Percentiles rank a stretch among this genome's conserved stretches.
These are phyloP conservation scores for Tricholauxania praeusta DNA, from an alignment of 2,888 invertebrate genomes.

Conservation along the genomic window DNA sequence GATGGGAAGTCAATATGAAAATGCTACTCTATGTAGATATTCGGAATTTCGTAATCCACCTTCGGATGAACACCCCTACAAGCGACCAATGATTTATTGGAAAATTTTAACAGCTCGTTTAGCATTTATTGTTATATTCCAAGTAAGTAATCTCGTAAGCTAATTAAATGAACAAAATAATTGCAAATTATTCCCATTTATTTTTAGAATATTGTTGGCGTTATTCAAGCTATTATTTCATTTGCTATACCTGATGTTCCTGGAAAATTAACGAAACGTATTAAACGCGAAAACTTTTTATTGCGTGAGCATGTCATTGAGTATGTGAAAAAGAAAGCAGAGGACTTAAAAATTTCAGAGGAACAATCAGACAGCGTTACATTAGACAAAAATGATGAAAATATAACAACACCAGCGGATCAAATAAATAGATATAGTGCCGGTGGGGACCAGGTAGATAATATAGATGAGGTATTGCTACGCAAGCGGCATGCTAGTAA, in stretches of 20 bases:
- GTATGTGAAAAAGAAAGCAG: constrained; percentile 71
- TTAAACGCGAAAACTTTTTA: constrained; percentile 79
- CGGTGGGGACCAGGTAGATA: constrained; percentile 41
- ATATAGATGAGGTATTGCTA: constrained; percentile 40
- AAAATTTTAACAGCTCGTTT: constrained; percentile 79
- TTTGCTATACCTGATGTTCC: constrained; percentile 86
- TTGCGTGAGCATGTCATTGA: constrained; percentile 81
- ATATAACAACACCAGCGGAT: constrained; percentile 21
- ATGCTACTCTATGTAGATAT: constrained; percentile 72
- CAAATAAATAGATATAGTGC: constrained; percentile 22
- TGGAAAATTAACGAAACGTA: constrained; percentile 76
- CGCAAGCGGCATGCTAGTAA: constrained; percentile 43
- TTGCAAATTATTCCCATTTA: constrained; percentile 3
- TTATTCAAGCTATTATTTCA: constrained; percentile 78
- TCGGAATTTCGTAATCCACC: constrained; percentile 77
- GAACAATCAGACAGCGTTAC: constrained; percentile 7
- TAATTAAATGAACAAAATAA: not conserved
- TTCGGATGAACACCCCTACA: constrained; percentile 69
- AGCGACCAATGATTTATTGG: constrained; percentile 79
- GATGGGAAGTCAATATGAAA: constrained; percentile 58
- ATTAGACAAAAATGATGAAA: not conserved
- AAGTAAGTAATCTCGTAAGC: constrained; percentile 62
- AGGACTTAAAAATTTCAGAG: constrained; percentile 40
- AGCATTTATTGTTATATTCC: constrained; percentile 82
- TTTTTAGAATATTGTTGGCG: constrained; percentile 78